Percentiles rank a stretch among this genome's conserved stretches.
Evolutionary conservation across 1,140 invertebrate species (phyloP).

Genomic region (Chironomus tepperi): DNA sequence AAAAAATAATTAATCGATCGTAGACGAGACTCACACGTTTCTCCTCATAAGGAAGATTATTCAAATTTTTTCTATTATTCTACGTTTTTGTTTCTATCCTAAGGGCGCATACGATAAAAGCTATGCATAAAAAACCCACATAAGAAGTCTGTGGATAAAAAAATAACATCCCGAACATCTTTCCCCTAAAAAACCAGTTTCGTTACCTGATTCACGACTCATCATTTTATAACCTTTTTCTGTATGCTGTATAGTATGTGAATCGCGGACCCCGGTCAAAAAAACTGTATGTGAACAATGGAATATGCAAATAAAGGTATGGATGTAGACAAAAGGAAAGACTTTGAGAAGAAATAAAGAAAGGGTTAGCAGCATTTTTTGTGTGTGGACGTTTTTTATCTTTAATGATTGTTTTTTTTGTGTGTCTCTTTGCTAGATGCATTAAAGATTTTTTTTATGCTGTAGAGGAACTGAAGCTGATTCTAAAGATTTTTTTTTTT

Average conservation of each 20-base stretch:
- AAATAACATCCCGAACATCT: neutral
- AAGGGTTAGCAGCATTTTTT: neutral
- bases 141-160: conserved; percentile 11
- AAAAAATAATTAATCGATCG: conserved; percentile 23
- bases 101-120: neutral
- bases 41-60: conserved; percentile 3
- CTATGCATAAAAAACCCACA: conserved; percentile 10
- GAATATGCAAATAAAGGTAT: conserved; percentile 18
- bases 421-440: neutral
- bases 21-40: neutral
- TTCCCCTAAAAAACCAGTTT: conserved; percentile 19
- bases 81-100: neutral
- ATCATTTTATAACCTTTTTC: neutral
- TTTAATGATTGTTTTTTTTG: conserved; percentile 7
- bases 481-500: too few relatives aligned
- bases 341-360: neutral
- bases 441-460: neutral
- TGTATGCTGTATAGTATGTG: too few relatives aligned
- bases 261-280: conserved; percentile 17
- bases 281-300: conserved; percentile 6
- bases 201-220: conserved; percentile 17
- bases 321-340: neutral
- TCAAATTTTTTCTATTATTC: neutral
- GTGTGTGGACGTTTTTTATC: conserved; percentile 21
- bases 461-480: too few relatives aligned